A percentile compares a stretch with the other conserved stretches of the same genome.
Evolutionary conservation across 2,113 vertebrate genomes (phyloP).

Genomic region (Delphinus delphis): DNA sequence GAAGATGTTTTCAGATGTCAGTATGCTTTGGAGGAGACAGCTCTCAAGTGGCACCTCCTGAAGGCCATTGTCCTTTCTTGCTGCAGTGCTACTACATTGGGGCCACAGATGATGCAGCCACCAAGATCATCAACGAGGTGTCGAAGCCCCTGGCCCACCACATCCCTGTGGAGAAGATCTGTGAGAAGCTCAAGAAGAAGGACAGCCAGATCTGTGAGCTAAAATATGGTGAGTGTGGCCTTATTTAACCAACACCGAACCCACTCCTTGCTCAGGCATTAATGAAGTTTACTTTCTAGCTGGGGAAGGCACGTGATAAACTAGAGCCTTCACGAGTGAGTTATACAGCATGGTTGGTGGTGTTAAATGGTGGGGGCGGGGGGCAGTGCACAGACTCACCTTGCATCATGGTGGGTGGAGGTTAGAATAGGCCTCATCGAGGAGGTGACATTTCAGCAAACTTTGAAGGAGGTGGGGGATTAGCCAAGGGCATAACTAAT

Average conservation of each 20-base stretch:
- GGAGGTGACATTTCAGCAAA: not conserved
- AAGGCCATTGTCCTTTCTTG: conserved; percentile 50
- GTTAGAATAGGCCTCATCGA: not conserved
- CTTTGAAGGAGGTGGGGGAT: not conserved
- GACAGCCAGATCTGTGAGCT: conserved; percentile 98
- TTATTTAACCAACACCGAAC: accelerated
- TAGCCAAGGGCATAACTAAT: not conserved
- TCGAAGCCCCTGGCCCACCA: conserved; percentile 96
- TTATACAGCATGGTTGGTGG: accelerated
- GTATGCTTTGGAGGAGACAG: not conserved
- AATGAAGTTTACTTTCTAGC: not conserved
- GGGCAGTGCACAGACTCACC: not conserved
- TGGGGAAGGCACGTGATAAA: not conserved
- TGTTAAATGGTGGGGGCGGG: not conserved
- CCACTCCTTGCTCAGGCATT: accelerated
- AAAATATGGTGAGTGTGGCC: conserved; percentile 91
- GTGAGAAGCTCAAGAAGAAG: conserved; percentile 98
- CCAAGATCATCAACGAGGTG: conserved; percentile 97
- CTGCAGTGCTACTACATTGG: conserved; percentile 97
- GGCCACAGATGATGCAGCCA: conserved; percentile 96
- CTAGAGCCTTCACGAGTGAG: not conserved
- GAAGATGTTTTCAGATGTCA: not conserved
- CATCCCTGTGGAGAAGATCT: conserved; percentile 95
- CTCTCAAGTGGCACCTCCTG: not conserved
- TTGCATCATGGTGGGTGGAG: not conserved